Conservation (phyloP, 2,797 vertebrate species). For the Trematomus bernacchii region DNA sequence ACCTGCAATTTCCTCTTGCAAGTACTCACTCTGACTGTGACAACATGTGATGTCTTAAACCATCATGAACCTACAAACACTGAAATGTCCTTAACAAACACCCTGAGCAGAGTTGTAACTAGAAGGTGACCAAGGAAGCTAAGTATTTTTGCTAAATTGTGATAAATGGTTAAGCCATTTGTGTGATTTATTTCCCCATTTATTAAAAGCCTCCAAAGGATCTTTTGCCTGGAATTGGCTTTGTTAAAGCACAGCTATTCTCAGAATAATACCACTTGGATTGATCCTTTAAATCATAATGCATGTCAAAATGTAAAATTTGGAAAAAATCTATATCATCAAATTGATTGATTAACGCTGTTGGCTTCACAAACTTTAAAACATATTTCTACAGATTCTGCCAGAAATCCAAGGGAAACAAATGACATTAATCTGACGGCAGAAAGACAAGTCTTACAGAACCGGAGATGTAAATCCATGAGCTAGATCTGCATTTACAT, state of each 20-base stretch:
- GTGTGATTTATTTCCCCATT: slow-evolving; percentile 13
- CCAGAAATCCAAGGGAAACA: slow-evolving; percentile 13
- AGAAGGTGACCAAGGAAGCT: neutral
- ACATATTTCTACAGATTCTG: slow-evolving; percentile 8
- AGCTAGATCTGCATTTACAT: slow-evolving; percentile 24
- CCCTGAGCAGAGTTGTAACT: neutral
- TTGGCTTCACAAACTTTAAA: neutral
- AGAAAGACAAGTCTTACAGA: slow-evolving; percentile 19
- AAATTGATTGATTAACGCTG: slow-evolving; percentile 1
- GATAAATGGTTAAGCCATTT: neutral
- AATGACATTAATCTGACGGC: slow-evolving; percentile 50
- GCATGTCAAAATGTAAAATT: neutral
- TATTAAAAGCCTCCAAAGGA: neutral
- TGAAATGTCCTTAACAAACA: neutral
- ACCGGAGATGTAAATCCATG: slow-evolving; percentile 30
- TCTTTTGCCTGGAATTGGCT: neutral
- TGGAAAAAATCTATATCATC: neutral
- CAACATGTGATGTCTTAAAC: slow-evolving; percentile 3
- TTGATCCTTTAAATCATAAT: neutral
- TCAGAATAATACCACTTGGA: neutral
- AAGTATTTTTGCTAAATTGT: neutral
- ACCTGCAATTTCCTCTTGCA: slow-evolving; percentile 13
- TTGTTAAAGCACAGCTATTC: neutral
- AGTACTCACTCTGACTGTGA: slow-evolving; percentile 14
- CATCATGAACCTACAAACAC: neutral